Conservation (phyloP, 2,888 invertebrate species). For the Calephelis perditalis region DNA sequence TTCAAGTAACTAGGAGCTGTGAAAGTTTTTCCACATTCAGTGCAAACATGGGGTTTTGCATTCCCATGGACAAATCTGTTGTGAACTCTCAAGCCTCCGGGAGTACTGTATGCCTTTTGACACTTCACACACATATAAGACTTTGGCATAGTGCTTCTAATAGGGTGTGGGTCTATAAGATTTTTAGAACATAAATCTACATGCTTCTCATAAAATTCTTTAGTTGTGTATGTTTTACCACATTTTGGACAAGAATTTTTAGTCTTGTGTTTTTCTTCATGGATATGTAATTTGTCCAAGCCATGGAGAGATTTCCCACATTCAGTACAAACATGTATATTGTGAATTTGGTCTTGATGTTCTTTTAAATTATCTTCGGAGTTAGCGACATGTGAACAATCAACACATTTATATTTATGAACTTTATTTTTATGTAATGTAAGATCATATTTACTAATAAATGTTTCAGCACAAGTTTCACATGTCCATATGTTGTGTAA, state of each 20-base stretch:
- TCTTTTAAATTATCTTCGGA: constrained; percentile 43
- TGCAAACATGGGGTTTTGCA: constrained; percentile 57
- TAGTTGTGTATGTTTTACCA: constrained; percentile 56
- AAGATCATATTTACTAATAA: constrained; percentile 36
- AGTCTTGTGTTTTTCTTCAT: constrained; percentile 54
- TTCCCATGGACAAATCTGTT: constrained; percentile 59
- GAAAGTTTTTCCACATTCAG: constrained; percentile 57
- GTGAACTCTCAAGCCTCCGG: constrained; percentile 60
- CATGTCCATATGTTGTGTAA: constrained; percentile 45
- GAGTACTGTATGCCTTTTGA: constrained; percentile 58
- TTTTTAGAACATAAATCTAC: constrained; percentile 54
- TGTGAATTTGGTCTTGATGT: constrained; percentile 46
- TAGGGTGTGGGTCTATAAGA: constrained; percentile 56
- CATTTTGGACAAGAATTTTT: constrained; percentile 60
- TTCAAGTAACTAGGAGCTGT: constrained; percentile 66
- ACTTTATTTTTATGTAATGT: constrained; percentile 36
- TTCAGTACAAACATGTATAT: constrained; percentile 48
- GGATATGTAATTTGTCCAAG: constrained; percentile 45
- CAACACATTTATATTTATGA: constrained; percentile 43
- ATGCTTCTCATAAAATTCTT: constrained; percentile 55
- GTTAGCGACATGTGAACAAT: constrained; percentile 42
- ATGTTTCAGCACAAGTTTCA: constrained; percentile 44
- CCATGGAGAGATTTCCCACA: constrained; percentile 57
- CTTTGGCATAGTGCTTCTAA: constrained; percentile 47
- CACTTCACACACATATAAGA: constrained; percentile 52